Percentiles rank a stretch among this genome's conserved stretches.
phyloP scores from a whole-genome alignment of 2,888 invertebrate genomes.

The Tetanocera ferruginea region DNA sequence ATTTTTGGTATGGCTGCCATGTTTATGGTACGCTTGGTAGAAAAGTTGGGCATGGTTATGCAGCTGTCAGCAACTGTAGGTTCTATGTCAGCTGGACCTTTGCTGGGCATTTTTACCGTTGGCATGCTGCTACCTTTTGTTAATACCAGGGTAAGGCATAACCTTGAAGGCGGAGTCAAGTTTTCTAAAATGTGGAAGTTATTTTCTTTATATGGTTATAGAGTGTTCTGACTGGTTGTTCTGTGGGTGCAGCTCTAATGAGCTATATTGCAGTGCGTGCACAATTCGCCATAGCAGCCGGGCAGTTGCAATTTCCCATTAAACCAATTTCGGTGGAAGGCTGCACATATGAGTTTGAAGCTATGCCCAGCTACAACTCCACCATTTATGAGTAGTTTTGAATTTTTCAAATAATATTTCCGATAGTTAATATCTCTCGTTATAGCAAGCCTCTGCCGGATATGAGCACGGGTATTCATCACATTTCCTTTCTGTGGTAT shows the following conservation, averaged over 20 bases:
- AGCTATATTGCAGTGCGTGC: constrained; percentile 78
- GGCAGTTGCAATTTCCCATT: constrained; percentile 68
- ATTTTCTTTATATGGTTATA: constrained; percentile 55
- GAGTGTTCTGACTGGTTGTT: constrained; percentile 79
- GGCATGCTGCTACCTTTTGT: constrained; percentile 77
- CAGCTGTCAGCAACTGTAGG: constrained; percentile 76
- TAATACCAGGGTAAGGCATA: constrained; percentile 72
- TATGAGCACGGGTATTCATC: constrained; percentile 64
- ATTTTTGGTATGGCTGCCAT: constrained; percentile 77
- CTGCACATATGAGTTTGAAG: constrained; percentile 52
- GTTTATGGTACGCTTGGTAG: constrained; percentile 76
- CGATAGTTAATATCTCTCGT: background rate
- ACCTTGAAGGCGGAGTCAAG: background rate
- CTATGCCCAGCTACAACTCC: constrained; percentile 46
- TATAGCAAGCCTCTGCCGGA: background rate
- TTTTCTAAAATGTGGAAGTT: background rate
- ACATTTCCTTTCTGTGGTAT: constrained; percentile 81
- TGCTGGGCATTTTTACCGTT: constrained; percentile 79
- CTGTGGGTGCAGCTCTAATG: constrained; percentile 74
- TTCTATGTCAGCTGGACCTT: constrained; percentile 77
- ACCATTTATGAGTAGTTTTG: constrained; percentile 46
- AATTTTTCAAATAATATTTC: background rate
- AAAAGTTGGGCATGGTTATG: constrained; percentile 80
- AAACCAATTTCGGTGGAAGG: constrained; percentile 58
- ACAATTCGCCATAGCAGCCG: constrained; percentile 77